Conservation (phyloP, 2,888 invertebrate species). For the Meta bourneti region DNA sequence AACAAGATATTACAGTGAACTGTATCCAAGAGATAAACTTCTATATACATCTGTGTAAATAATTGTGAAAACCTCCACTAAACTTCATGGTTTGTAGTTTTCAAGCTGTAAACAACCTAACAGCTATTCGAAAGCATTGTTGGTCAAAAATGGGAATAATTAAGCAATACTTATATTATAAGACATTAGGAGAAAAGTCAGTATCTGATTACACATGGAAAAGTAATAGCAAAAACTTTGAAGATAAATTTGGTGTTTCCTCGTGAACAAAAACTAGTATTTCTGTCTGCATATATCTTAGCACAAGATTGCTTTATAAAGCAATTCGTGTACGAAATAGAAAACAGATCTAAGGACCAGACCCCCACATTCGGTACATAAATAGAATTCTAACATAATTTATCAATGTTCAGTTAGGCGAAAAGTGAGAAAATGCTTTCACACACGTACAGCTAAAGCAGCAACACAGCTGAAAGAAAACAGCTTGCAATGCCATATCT, state of each 20-base stretch:
- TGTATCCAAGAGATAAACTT: no score
- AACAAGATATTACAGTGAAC: no score
- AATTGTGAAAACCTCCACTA: no score
- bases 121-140: no score
- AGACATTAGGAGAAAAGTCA: no score
- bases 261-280: background rate
- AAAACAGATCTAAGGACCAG: background rate
- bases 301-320: background rate
- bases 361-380: background rate
- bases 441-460: background rate
- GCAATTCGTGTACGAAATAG: background rate
- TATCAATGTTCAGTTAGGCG: conserved; percentile 1
- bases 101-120: no score
- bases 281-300: background rate
- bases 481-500: background rate
- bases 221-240: no score
- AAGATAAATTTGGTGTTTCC: background rate
- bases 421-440: background rate
- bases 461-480: background rate
- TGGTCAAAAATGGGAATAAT: no score
- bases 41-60: no score
- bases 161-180: no score
- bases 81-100: no score
- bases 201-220: no score
- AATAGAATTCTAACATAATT: background rate